Evolutionary conservation across 1,140 invertebrate species (phyloP).

Genomic region (Drosophila pachea): DNA sequence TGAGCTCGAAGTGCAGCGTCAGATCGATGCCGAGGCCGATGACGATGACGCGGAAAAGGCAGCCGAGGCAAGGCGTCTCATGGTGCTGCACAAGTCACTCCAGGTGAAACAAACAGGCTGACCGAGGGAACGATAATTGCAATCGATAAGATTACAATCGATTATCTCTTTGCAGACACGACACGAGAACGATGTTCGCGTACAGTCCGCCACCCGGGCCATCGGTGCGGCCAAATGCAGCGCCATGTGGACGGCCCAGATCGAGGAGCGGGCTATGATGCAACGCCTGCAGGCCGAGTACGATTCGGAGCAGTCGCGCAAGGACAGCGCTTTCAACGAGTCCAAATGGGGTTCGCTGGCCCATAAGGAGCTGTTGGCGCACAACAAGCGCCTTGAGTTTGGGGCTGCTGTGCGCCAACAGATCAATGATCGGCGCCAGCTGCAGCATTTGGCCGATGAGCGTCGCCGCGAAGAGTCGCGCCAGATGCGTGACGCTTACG

Average conservation of each 20-base stretch:
- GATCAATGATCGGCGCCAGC: slow-evolving; percentile 51
- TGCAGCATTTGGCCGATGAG: slow-evolving; percentile 57
- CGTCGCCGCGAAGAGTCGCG: slow-evolving; percentile 41
- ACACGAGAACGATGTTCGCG: slow-evolving; percentile 50
- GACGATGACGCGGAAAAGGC: slow-evolving; percentile 43
- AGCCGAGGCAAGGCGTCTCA: slow-evolving; percentile 46
- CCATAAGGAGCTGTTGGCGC: slow-evolving; percentile 39
- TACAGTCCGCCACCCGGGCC: slow-evolving; percentile 43
- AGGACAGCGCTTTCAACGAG: slow-evolving; percentile 50
- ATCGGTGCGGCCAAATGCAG: slow-evolving; percentile 65
- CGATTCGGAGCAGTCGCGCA: slow-evolving; percentile 44
- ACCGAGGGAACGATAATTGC: slow-evolving; percentile 5
- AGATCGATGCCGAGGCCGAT: slow-evolving; percentile 45
- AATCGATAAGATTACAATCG: background rate
- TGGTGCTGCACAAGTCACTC: slow-evolving; percentile 39
- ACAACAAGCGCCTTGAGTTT: slow-evolving; percentile 43
- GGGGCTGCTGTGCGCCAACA: slow-evolving; percentile 56
- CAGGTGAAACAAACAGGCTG: too few species aligned
- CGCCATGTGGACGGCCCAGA: slow-evolving; percentile 66
- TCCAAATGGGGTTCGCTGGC: slow-evolving; percentile 54
- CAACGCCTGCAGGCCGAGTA: slow-evolving; percentile 34
- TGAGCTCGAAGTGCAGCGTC: slow-evolving; percentile 45
- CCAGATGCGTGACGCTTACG: slow-evolving; percentile 38
- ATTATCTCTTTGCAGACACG: slow-evolving; percentile 36
- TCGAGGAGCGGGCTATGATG: slow-evolving; percentile 47